Evolutionary conservation across 2,113 vertebrate species (phyloP).

Genomic region (Epinephelus moara): DNA sequence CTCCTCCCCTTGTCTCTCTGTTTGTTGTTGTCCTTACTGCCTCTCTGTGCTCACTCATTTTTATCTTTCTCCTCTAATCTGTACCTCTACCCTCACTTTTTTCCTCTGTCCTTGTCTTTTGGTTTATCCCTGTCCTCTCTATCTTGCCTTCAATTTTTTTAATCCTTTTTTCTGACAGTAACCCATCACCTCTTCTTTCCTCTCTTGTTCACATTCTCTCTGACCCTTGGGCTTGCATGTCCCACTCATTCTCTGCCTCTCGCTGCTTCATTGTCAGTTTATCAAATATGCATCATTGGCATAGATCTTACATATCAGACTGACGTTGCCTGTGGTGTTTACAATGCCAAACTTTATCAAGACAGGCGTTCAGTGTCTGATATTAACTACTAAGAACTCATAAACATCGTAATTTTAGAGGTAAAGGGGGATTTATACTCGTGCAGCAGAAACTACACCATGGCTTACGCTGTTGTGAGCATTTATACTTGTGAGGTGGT

Average conservation of each 20-base stretch:
- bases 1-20: constrained; percentile 2
- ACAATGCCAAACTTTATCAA: background rate
- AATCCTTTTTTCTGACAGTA: constrained; percentile 1
- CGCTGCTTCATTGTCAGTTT: background rate
- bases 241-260: background rate
- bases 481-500: too few species aligned
- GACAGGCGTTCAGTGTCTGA: background rate
- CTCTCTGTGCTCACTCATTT: background rate
- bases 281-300: background rate
- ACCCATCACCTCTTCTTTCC: background rate
- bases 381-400: background rate
- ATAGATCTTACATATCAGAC: background rate
- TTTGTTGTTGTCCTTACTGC: constrained; percentile 12
- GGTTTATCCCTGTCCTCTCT: constrained; percentile 8
- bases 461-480: too few species aligned
- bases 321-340: background rate
- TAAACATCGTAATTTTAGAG: background rate
- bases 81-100: constrained; percentile 12
- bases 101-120: constrained; percentile 35
- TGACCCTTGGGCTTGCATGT: background rate
- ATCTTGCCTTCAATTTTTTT: background rate
- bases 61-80: constrained; percentile 36
- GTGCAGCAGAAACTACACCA: too few species aligned
- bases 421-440: too few species aligned
- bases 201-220: background rate